A percentile compares a stretch with the other conserved stretches of the same genome.
Evolutionary conservation across 2,797 vertebrate genomes (phyloP).

Genomic region (Streptopelia turtur): DNA sequence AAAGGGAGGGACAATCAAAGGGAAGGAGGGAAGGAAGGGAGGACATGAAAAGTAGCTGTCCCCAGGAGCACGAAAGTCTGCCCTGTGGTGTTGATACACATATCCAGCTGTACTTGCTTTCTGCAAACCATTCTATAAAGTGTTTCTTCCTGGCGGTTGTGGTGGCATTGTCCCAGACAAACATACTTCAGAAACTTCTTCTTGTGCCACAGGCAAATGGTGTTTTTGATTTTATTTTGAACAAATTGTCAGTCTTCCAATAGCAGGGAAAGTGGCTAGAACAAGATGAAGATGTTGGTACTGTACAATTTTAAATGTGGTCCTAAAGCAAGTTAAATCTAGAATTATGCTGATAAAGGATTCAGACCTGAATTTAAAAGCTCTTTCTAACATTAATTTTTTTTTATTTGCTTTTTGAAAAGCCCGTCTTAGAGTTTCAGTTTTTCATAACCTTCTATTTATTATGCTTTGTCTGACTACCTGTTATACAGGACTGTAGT

Average conservation of each 20-base stretch:
- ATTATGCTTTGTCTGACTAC: background rate
- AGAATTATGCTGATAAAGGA: background rate
- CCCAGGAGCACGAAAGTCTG: accelerated
- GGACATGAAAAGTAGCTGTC: accelerated
- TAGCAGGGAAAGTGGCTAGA: background rate
- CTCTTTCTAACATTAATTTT: background rate
- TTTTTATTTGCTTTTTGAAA: background rate
- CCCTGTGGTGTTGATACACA: accelerated
- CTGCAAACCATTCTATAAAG: background rate
- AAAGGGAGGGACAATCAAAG: background rate
- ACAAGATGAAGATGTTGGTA: background rate
- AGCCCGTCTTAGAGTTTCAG: accelerated
- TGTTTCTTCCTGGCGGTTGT: background rate
- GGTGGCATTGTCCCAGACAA: background rate
- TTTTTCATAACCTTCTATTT: background rate
- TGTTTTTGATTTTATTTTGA: background rate
- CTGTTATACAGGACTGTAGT: background rate
- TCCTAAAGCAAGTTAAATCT: background rate
- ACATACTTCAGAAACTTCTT: background rate
- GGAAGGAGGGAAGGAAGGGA: background rate
- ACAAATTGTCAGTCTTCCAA: background rate
- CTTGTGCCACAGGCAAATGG: background rate
- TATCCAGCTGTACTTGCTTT: background rate
- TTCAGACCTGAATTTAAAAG: background rate
- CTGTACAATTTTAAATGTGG: background rate